Evolutionary conservation across 2,888 invertebrate genomes (phyloP).

Genomic region (Macrostomum cliftonense): DNA sequence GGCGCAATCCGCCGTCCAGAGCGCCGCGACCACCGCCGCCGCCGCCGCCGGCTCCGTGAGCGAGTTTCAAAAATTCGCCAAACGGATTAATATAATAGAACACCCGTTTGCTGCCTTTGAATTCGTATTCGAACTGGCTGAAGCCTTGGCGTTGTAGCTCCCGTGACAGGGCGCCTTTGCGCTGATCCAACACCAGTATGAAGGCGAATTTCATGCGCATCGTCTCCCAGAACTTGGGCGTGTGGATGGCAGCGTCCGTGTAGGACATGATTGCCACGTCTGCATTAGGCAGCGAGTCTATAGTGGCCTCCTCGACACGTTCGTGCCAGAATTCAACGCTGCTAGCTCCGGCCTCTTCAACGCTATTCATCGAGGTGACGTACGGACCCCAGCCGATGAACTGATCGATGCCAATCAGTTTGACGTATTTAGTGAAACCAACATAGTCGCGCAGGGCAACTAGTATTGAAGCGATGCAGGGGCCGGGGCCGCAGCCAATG

Average conservation of each 20-base stretch:
- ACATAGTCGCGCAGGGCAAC: neutral
- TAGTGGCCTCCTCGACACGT: neutral
- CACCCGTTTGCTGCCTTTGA: conserved; percentile 6
- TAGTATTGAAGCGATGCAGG: neutral
- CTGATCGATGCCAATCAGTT: conserved; percentile 1
- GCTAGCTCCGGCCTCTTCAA: neutral
- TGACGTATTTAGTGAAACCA: neutral
- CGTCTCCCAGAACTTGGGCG: conserved; percentile 4
- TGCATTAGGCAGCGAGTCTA: neutral
- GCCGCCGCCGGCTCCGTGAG: too few species aligned
- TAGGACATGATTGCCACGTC: conserved; percentile 5
- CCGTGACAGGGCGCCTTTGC: neutral
- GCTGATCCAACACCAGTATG: conserved; percentile 5
- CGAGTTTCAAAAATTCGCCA: too few species aligned
- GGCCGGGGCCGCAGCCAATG: conserved; percentile 4
- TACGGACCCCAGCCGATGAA: conserved; percentile 5
- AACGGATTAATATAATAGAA: conserved; percentile 1
- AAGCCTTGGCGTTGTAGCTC: conserved; percentile 2
- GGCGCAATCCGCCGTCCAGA: too few species aligned
- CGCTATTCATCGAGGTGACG: neutral
- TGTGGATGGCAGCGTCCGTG: conserved; percentile 6
- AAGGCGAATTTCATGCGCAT: neutral
- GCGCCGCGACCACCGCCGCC: too few species aligned
- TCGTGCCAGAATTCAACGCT: conserved; percentile 2
- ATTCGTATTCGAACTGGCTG: conserved; percentile 1